Evolutionary conservation across 2,888 invertebrate genomes (phyloP).

Genomic region (Lobophora halterata): DNA sequence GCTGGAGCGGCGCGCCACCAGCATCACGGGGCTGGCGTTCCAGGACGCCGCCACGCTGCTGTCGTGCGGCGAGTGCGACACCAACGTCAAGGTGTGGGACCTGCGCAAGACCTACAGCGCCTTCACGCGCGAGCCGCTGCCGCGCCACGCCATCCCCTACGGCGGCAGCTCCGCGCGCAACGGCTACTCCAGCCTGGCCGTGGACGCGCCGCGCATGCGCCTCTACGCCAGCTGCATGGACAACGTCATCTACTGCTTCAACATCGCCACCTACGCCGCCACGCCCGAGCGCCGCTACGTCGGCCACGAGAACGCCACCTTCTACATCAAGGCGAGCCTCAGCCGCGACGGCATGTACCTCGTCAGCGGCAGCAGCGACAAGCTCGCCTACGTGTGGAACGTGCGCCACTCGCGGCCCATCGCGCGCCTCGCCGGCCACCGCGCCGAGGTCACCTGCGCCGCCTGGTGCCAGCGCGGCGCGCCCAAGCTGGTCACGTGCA

Average conservation of each 20-base stretch:
- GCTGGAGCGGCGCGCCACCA: constrained; percentile 81
- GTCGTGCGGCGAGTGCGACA: constrained; percentile 93
- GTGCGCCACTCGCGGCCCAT: constrained; percentile 83
- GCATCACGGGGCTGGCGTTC: constrained; percentile 91
- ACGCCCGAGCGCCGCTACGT: constrained; percentile 83
- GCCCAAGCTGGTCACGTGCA: constrained; percentile 87
- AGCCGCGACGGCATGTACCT: constrained; percentile 91
- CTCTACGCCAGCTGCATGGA: constrained; percentile 95
- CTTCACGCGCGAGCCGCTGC: constrained; percentile 84
- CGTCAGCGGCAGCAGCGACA: constrained; percentile 93
- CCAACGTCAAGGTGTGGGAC: constrained; percentile 93
- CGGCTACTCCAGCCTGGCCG: constrained; percentile 88
- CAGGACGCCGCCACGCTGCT: constrained; percentile 89
- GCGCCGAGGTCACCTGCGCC: constrained; percentile 93
- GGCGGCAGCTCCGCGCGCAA: constrained; percentile 84
- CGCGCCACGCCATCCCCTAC: constrained; percentile 87
- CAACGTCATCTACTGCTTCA: constrained; percentile 91
- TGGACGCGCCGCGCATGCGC: constrained; percentile 84
- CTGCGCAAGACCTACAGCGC: constrained; percentile 88
- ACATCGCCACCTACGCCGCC: constrained; percentile 84
- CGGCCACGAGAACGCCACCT: constrained; percentile 90
- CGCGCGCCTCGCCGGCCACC: constrained; percentile 86
- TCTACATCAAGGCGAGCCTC: constrained; percentile 91
- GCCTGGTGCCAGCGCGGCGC: constrained; percentile 85
- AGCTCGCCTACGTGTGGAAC: constrained; percentile 93